These are phyloP conservation scores for Scaptomyza cyrtandrae DNA, from an alignment of 2,888 invertebrate genomes.

Conservation along the genomic window DNA sequence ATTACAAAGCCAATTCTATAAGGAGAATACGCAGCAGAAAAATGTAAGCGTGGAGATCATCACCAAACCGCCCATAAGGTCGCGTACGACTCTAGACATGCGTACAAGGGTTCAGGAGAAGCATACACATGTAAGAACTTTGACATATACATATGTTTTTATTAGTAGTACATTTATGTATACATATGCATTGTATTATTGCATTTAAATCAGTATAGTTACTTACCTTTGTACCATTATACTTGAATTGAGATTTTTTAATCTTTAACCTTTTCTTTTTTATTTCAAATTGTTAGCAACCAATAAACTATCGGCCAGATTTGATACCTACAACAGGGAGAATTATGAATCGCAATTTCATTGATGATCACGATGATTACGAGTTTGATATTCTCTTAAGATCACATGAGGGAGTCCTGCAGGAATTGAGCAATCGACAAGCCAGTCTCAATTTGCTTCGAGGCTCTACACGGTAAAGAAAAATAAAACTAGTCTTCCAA, in stretches of 20 bases:
- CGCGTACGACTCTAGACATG: constrained; percentile 84
- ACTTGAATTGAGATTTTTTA: not conserved
- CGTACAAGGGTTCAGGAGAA: constrained; percentile 75
- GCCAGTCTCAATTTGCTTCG: constrained; percentile 83
- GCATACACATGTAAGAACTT: constrained; percentile 47
- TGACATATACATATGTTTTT: not conserved
- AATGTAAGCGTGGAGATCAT: constrained; percentile 84
- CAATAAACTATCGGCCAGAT: constrained; percentile 80
- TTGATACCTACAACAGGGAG: constrained; percentile 67
- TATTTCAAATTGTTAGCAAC: constrained; percentile 47
- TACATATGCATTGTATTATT: not conserved
- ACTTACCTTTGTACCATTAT: not conserved
- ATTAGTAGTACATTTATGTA: too few relatives aligned
- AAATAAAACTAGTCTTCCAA: not conserved
- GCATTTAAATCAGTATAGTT: not conserved
- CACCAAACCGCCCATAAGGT: constrained; percentile 83
- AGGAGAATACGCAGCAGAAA: constrained; percentile 82
- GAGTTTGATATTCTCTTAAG: constrained; percentile 83
- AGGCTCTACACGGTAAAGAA: constrained; percentile 81
- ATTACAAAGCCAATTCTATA: constrained; percentile 76
- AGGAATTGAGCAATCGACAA: constrained; percentile 84
- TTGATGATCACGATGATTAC: constrained; percentile 76
- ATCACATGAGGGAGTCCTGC: constrained; percentile 83
- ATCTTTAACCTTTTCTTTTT: not conserved
- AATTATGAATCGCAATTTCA: constrained; percentile 70